A percentile compares a stretch with the other conserved stretches of the same genome.
These are phyloP conservation scores for Noctilio leporinus DNA, from an alignment of 2,113 vertebrate genomes.

Conservation along the genomic window DNA sequence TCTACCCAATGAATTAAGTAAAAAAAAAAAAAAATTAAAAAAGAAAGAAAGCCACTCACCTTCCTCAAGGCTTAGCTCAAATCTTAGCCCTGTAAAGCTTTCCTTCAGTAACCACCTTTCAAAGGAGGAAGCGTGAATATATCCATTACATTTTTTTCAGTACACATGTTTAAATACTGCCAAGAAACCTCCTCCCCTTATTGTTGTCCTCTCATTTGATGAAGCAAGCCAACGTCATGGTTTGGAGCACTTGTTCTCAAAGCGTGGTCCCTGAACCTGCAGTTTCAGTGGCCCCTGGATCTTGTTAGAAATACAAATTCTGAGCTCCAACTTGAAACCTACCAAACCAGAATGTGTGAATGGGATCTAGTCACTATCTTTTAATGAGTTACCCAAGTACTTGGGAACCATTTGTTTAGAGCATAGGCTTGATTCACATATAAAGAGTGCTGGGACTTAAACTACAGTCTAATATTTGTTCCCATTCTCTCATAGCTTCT, in stretches of 20 bases:
- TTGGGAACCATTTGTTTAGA: neutral
- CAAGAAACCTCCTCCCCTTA: neutral
- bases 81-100: neutral
- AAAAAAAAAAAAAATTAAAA: too few relatives aligned
- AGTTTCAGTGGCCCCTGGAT: neutral
- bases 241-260: neutral
- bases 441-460: neutral
- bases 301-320: neutral
- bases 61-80: neutral
- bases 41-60: neutral
- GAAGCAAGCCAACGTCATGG: neutral
- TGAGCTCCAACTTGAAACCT: neutral
- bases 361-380: neutral
- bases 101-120: neutral
- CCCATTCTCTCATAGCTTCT: neutral
- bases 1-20: too few relatives aligned
- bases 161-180: neutral
- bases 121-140: neutral
- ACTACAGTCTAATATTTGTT: neutral
- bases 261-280: neutral
- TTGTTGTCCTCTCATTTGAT: neutral
- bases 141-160: neutral
- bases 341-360: neutral
- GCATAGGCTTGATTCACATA: neutral
- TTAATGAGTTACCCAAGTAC: neutral